These are phyloP conservation scores for Lutra lutra DNA, from an alignment of 2,797 vertebrate species.

Conservation along the genomic window DNA sequence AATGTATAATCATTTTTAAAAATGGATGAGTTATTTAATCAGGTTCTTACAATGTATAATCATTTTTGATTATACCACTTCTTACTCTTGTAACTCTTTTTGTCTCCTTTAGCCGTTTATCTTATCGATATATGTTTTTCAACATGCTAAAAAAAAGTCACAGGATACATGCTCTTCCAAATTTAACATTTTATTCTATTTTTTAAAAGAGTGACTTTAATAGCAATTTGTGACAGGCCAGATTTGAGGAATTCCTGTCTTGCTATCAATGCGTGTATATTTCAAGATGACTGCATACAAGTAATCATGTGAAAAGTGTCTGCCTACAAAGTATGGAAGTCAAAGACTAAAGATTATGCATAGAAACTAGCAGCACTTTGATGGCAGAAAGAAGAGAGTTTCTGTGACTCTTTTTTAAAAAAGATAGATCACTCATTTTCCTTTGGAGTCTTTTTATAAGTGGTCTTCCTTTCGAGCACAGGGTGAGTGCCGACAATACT, in stretches of 20 bases:
- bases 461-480: background rate
- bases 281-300: background rate
- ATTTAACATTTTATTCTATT: conserved; percentile 35
- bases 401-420: background rate
- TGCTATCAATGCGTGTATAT: background rate
- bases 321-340: background rate
- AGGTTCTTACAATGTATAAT: background rate
- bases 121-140: background rate
- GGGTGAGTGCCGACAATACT: background rate
- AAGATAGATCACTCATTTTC: background rate
- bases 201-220: background rate
- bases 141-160: conserved; percentile 33
- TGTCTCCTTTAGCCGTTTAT: background rate
- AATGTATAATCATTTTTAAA: background rate
- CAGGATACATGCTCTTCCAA: background rate
- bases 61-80: background rate
- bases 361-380: background rate
- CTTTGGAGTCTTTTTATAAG: background rate
- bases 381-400: background rate
- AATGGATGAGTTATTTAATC: background rate
- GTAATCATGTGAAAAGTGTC: background rate
- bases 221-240: background rate
- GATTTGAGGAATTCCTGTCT: background rate
- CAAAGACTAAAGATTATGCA: background rate
- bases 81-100: background rate